Base-by-base conservation (phyloP, 2,797 vertebrate species). In the Alcedo quadribrachys region DNA sequence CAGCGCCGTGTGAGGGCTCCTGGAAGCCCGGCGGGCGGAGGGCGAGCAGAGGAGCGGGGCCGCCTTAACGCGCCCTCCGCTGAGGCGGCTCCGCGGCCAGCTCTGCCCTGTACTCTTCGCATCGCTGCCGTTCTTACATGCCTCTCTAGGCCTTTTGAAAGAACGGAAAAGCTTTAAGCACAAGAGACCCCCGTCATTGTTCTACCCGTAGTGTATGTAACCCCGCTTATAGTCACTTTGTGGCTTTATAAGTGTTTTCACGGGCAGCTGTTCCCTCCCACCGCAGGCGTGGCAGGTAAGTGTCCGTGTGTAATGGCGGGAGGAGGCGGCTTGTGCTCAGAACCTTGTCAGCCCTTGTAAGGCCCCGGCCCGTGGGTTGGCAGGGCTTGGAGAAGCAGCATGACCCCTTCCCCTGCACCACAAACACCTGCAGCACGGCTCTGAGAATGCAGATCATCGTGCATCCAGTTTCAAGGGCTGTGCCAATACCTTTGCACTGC, bases 261-360 rank as follows among this genome's bases (percentile, higher is more conserved):
- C 16, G 6, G 24, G 71, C 1, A 3, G 43, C 27, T 1, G 9
- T 1, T 9, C 0, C 7, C 22, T 15, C 13, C 11, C 24, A 2
- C 7, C 1, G 3, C 74, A 0, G 37, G 33, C 6, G 3, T 2
- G 32, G 2, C 68, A 4, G 63, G 81, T 84, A 0, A 5, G 78
- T 14, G 1, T 3, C 2, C 1, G 33, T 6, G 24, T 7, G 67
- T 22, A 0, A 0, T 0, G 48, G 19, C 0, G 33, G 33, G 65
- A 5, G 1, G 12, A 27, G 25, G 15, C 6, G 51, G 40, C 33
- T 61, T 6, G 43, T 1, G 42, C 54, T 15, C 51, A 3, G 14
- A 2, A 37, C 57, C 51, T 3, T 12, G 0, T 1, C 20, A 5
- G 35, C 0, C 8, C 1, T 4, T 1, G 0, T 3, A 1, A 6